Evolutionary conservation across 1,140 invertebrate genomes (phyloP).

Genomic region (Chelonus insularis): DNA sequence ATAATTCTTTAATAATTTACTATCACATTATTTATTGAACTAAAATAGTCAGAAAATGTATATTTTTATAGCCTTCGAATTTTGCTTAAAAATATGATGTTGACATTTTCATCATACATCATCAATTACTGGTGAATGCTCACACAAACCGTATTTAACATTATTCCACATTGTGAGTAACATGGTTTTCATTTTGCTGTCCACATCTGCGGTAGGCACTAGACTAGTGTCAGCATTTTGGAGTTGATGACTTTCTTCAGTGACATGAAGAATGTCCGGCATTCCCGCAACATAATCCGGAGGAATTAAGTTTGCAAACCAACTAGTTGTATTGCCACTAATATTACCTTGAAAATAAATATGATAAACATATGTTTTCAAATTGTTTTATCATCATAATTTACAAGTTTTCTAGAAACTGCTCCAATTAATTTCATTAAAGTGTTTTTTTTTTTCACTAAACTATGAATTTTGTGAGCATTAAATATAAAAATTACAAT

Average conservation of each 20-base stretch:
- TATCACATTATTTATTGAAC: no score
- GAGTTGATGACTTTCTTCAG: constrained; percentile 39
- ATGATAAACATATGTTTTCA: constrained; percentile 12
- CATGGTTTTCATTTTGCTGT: constrained; percentile 79
- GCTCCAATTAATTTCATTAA: not conserved
- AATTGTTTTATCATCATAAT: not conserved
- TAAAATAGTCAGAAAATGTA: no score
- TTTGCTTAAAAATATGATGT: no score
- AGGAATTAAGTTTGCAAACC: constrained; percentile 45
- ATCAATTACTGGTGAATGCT: no score
- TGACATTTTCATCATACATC: no score
- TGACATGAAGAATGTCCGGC: constrained; percentile 37
- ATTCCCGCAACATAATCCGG: constrained; percentile 44
- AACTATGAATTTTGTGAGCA: no score
- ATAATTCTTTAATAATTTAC: not conserved
- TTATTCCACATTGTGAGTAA: constrained; percentile 88
- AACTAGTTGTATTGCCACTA: constrained; percentile 35
- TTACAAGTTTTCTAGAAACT: not conserved
- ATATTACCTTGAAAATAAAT: constrained; percentile 40
- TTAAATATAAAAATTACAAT: no score
- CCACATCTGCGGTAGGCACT: constrained; percentile 59
- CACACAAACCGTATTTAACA: constrained; percentile 76
- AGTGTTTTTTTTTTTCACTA: no score
- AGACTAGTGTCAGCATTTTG: constrained; percentile 40
- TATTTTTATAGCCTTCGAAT: no score